Evolutionary conservation across 1,140 invertebrate species (phyloP).

Genomic region (Anoplolepis gracilipes): DNA sequence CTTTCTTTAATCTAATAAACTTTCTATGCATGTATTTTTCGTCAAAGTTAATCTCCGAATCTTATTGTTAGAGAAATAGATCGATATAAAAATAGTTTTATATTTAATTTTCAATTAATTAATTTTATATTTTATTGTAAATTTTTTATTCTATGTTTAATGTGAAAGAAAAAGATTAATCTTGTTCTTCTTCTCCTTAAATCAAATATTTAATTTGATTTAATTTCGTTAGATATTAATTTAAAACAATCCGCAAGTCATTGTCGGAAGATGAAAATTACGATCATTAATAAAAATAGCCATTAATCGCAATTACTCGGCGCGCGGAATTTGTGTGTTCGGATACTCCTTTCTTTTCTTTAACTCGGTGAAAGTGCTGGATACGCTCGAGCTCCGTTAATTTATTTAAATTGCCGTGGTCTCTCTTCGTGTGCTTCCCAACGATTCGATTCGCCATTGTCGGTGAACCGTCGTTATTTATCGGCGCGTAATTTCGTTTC

Average conservation of each 20-base stretch:
- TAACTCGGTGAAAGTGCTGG: slow-evolving; percentile 40
- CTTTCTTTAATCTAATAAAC: not conserved
- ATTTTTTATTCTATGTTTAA: not conserved
- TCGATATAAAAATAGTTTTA: no score
- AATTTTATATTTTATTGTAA: not conserved
- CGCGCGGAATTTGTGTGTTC: slow-evolving; percentile 79
- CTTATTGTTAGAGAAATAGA: no score
- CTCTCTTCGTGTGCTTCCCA: slow-evolving; percentile 70
- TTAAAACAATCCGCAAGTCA: slow-evolving; percentile 31
- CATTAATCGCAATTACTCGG: slow-evolving; percentile 82
- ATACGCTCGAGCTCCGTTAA: slow-evolving; percentile 78
- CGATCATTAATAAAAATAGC: slow-evolving; percentile 75
- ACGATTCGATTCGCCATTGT: slow-evolving; percentile 79
- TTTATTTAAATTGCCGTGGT: slow-evolving; percentile 83
- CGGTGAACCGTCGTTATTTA: slow-evolving; percentile 80
- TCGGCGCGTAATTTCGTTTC: slow-evolving; percentile 73
- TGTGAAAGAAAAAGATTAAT: not conserved
- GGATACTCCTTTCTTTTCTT: slow-evolving; percentile 41
- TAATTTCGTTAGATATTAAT: slow-evolving; percentile 27
- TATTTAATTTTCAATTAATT: not conserved
- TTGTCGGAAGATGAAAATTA: slow-evolving; percentile 57
- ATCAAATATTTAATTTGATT: not conserved
- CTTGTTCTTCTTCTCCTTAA: not conserved
- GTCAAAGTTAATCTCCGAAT: not conserved
- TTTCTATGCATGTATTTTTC: not conserved